Conservation (phyloP, 2,113 vertebrate species). For the Cinclus cinclus region DNA sequence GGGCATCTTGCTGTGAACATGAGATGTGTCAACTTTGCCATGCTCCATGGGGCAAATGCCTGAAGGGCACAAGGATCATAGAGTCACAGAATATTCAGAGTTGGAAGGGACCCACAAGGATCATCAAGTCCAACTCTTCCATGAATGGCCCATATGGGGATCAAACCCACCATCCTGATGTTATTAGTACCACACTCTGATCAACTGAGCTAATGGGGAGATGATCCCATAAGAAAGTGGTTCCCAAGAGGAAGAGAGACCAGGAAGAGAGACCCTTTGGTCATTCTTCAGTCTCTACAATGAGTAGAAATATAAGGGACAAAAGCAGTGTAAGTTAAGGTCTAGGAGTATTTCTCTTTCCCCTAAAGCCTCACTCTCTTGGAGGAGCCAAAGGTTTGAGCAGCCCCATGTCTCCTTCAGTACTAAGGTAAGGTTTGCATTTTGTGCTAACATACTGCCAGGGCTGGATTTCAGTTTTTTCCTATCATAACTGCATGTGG, state of each 20-base stretch:
- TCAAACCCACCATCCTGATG: background rate
- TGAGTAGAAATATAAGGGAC: background rate
- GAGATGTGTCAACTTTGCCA: background rate
- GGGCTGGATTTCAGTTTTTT: background rate
- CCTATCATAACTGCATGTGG: background rate
- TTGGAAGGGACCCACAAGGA: background rate
- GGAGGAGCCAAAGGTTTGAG: background rate
- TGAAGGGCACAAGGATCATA: background rate
- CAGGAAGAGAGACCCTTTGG: fast-evolving
- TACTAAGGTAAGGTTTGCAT: background rate
- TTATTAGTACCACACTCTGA: background rate
- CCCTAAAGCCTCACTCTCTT: background rate
- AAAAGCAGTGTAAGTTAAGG: background rate
- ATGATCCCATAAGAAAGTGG: fast-evolving
- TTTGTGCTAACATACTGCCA: background rate
- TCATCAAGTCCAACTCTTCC: background rate
- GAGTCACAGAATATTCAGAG: background rate
- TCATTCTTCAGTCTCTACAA: background rate
- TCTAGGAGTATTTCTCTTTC: background rate
- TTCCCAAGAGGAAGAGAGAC: background rate
- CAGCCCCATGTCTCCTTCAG: background rate
- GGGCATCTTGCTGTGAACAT: background rate
- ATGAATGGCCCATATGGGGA: too few species aligned
- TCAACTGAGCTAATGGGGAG: fast-evolving
- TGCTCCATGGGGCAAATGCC: background rate